A percentile compares a stretch with the other conserved stretches of the same genome.
phyloP scores from a whole-genome alignment of 1,140 invertebrate genomes.

The Scaptomyza graminum region DNA sequence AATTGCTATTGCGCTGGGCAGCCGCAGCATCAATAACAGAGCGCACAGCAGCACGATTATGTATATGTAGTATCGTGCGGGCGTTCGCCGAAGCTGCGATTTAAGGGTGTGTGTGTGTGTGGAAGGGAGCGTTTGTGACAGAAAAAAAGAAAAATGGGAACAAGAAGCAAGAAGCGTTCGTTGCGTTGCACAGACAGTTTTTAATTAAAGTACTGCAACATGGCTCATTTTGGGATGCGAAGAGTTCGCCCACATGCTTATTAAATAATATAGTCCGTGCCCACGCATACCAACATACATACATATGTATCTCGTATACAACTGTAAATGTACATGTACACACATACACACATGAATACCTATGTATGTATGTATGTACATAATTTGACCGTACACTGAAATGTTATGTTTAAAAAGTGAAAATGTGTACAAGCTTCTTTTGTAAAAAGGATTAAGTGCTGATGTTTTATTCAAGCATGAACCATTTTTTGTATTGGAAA shows the following conservation, averaged over 20 bases:
- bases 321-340: neutral
- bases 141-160: conserved; percentile 40
- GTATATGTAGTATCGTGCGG: conserved; percentile 1
- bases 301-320: conserved; percentile 22
- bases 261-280: conserved; percentile 71
- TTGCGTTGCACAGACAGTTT: conserved; percentile 47
- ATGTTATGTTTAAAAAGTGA: conserved; percentile 27
- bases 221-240: conserved; percentile 33
- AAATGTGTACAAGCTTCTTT: conserved; percentile 22
- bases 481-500: neutral
- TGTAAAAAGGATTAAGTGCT: neutral
- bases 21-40: conserved; percentile 68
- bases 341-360: too few species aligned
- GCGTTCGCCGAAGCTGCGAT: conserved; percentile 24
- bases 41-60: neutral
- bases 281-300: conserved; percentile 46
- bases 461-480: neutral
- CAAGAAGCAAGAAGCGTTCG: conserved; percentile 9
- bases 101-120: conserved; percentile 31
- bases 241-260: conserved; percentile 58
- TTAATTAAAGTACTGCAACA: conserved; percentile 64
- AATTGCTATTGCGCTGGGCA: conserved; percentile 74
- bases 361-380: too few species aligned
- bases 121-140: conserved; percentile 11
- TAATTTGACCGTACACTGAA: conserved; percentile 2